Percentiles rank a stretch among this genome's conserved stretches.
Conservation (phyloP, 2,888 invertebrate species). For the Heliothis peltigera region DNA sequence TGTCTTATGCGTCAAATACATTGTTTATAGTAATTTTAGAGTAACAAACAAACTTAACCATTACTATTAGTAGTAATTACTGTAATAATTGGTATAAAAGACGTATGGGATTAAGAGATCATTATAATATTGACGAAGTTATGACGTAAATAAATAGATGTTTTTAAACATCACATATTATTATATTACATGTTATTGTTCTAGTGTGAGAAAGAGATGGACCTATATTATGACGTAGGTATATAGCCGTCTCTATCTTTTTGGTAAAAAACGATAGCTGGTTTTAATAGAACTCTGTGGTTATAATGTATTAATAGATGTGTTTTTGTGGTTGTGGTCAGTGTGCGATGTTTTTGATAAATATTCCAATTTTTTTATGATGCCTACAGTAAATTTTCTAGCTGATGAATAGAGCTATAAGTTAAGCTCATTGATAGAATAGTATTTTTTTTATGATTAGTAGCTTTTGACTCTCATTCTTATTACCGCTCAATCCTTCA, state of each 20-base stretch:
- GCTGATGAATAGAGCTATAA: too few species aligned
- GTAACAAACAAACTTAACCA: too few species aligned
- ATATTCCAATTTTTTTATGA: too few species aligned
- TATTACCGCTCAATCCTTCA: too few species aligned
- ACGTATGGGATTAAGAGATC: background rate
- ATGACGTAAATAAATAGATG: constrained; percentile 15
- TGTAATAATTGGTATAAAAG: constrained; percentile 14
- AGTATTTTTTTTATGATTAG: too few species aligned
- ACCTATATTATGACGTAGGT: background rate
- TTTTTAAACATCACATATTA: constrained; percentile 1
- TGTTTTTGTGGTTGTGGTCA: constrained; percentile 1
- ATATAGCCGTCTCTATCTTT: background rate
- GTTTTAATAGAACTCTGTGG: background rate
- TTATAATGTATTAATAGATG: background rate
- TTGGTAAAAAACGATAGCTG: background rate
- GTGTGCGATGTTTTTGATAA: background rate
- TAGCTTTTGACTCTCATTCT: too few species aligned
- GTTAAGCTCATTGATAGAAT: too few species aligned
- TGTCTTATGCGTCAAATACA: too few species aligned
- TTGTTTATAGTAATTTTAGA: too few species aligned
- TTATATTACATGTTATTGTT: background rate
- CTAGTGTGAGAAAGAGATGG: background rate
- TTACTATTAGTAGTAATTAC: background rate
- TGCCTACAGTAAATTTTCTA: too few species aligned
- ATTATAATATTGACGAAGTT: constrained; percentile 9